Base-by-base conservation (phyloP, 1,140 invertebrate genomes). In the Amyelois transitella region DNA sequence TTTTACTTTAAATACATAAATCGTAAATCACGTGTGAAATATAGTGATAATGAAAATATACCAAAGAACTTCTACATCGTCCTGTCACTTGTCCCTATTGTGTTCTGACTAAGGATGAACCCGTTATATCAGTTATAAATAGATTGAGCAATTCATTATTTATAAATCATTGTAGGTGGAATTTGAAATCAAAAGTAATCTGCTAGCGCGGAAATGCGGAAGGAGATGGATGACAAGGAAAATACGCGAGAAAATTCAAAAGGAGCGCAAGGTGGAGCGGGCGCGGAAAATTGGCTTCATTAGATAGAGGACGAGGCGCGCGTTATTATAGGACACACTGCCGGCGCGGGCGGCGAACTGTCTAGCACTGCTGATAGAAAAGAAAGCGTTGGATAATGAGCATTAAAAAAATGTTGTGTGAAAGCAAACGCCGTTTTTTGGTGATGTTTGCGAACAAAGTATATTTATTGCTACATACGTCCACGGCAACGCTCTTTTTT, bases 201-300 rank as follows among this genome's bases (percentile, higher is more conserved):
- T 85, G 74, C 72, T 64, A 70, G 71, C 66, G 73, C 72, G 73
- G 75, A 81, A 84, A 79, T 66, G 74, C 60, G 75, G 75, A 84
- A 79, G 69, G 78, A 85, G 81, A 86, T 85, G 79, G 78, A 83
- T 85, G 80, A 82, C 75, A 77, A 76, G 81, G 75, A 81, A 85
- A 85, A 85, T 85, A 86, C 75, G 78, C 64, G 74, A 75, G 77
- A 83, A 86, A 86, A 85, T 85, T 83, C 74, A 77, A 83, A 83
- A 84, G 78, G 73, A 86, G 78, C 76, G 77, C 76, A 78, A 81
- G 78, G 80, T 81, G 75, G 70, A 80, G 69, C 72, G 72, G 68
- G 69, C 74, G 69, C 55, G 66, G 76, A 83, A 86, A 85, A 88
- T 88, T 88, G 81, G 80, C 82, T 86, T 85, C 85, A 88, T 88